Evolutionary conservation across 2,797 vertebrate genomes (phyloP).

Genomic region (Choloepus didactylus): DNA sequence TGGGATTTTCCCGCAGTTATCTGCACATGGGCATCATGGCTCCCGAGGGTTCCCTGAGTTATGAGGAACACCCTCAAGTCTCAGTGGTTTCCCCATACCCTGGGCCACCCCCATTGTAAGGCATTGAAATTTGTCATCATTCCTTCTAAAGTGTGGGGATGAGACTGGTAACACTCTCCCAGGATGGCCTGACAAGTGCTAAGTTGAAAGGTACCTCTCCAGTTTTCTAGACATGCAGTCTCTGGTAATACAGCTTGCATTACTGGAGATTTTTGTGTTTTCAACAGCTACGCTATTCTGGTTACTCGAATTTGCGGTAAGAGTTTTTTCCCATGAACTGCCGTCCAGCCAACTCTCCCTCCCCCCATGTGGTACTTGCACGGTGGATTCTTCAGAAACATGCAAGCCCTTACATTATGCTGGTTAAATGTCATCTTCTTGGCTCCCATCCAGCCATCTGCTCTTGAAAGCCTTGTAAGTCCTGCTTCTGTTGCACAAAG

Average conservation of each 20-base stretch:
- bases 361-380: not conserved
- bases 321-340: not conserved
- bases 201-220: not conserved
- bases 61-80: not conserved
- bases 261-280: not conserved
- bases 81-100: not conserved
- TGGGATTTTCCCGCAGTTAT: not conserved
- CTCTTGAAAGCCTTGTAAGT: not conserved
- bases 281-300: not conserved
- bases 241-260: not conserved
- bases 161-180: not conserved
- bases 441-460: slow-evolving; percentile 47
- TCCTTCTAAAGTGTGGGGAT: not conserved
- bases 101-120: not conserved
- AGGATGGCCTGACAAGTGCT: not conserved
- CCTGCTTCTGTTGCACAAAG: slow-evolving; percentile 9
- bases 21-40: not conserved
- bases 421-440: slow-evolving; percentile 70
- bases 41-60: not conserved
- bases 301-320: not conserved
- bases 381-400: slow-evolving; percentile 49
- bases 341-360: not conserved
- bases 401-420: not conserved
- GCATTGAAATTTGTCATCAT: not conserved
- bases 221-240: not conserved